phyloP scores from a whole-genome alignment of 2,888 invertebrate genomes.

The Omphaloscelis lunosa region DNA sequence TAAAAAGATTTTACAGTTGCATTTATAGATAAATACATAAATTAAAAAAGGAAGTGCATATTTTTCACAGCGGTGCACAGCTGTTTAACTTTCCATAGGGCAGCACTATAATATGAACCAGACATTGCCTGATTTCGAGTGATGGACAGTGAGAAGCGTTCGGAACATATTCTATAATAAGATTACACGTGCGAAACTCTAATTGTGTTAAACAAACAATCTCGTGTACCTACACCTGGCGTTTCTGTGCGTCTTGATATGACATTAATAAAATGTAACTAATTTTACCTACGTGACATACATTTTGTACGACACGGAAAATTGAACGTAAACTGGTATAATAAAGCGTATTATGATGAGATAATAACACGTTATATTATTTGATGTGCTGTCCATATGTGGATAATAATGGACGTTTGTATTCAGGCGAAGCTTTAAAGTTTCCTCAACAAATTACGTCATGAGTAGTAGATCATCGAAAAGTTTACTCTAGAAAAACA shows the following conservation, averaged over 20 bases:
- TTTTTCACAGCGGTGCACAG: conserved; percentile 67
- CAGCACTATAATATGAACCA: conserved; percentile 79
- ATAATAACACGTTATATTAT: conserved; percentile 33
- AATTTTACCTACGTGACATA: conserved; percentile 50
- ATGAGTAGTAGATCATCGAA: conserved; percentile 63
- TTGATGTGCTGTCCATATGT: conserved; percentile 31
- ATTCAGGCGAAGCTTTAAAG: conserved; percentile 31
- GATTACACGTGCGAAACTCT: conserved; percentile 87
- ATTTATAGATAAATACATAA: conserved; percentile 45
- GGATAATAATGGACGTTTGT: conserved; percentile 26
- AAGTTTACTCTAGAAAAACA: conserved; percentile 75
- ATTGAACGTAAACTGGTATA: conserved; percentile 14
- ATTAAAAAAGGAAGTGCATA: conserved; percentile 61
- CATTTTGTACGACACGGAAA: conserved; percentile 30
- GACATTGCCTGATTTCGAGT: conserved; percentile 83
- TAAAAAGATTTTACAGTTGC: conserved; percentile 55
- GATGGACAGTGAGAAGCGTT: conserved; percentile 86
- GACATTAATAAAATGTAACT: conserved; percentile 70
- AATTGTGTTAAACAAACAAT: conserved; percentile 89
- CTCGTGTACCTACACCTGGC: conserved; percentile 81
- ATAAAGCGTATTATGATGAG: conserved; percentile 24
- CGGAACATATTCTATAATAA: conserved; percentile 82
- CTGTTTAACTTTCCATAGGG: conserved; percentile 75
- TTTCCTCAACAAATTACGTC: conserved; percentile 34
- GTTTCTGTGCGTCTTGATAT: conserved; percentile 68